Evolutionary conservation across 1,140 invertebrate genomes (phyloP), one percentile per base, ranked within the genome.

Genomic region (Elysia chlorotica): DNA sequence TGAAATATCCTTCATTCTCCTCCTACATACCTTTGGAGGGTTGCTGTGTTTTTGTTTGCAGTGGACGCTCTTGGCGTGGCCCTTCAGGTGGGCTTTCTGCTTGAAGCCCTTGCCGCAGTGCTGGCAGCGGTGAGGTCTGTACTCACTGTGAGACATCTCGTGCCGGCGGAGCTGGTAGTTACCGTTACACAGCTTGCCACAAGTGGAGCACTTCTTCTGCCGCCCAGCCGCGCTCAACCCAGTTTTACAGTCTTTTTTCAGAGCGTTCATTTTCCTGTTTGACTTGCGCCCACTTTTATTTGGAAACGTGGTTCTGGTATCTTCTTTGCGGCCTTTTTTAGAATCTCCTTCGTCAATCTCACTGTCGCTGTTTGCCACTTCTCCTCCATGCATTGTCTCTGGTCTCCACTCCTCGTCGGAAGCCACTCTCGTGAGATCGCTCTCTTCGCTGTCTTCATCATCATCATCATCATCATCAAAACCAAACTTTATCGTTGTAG

Each of bases 81-180:
- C 69, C 21, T 62, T 33, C 3, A 71, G 59, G 57, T 71, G 69
- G 14, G 69, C 69, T 30, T 71, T 71, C 41, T 76, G 74, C 36
- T 76, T 76, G 66, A 76, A 76, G 23, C 70, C 59, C 36, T 76
- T 76, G 1, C 38, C 31, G 23, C 74, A 76, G 17, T 37, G 30
- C 3, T 73, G 28, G n/a, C 74, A 76, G 14, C 33, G 4, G 69
- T 57, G 65, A 19, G 74, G 74, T 10, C 74, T 62, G 1, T 37
- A 62, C 41, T 76, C 63, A 0, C 65, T 67, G 53, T 76, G 74
- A 0, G 74, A 76, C 56, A 63, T 35, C 36, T 57, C 54, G 41
- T 76, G 74, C 1, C 74, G 74, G 3, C 38, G 54, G 17, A 76
- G 61, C 4, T 71, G 71, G 66, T 76, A 76, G 28, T 41, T 69